A percentile compares a stretch with the other conserved stretches of the same genome.
Evolutionary conservation across 2,113 vertebrate genomes (phyloP).

Genomic region (Illadopsis cleaveri): DNA sequence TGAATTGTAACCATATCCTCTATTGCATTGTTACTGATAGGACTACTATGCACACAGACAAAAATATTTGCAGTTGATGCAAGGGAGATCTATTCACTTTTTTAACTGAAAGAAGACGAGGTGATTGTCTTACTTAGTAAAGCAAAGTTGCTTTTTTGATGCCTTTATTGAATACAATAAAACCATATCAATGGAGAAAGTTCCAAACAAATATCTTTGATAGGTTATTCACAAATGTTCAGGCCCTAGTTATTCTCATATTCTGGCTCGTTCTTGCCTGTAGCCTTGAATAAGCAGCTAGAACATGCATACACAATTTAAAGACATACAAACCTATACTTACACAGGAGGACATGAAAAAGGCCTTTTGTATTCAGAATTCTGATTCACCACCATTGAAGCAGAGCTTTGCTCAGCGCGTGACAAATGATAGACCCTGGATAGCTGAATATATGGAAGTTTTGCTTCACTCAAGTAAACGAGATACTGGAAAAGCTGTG

Average conservation of each 20-base stretch:
- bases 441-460: constrained; percentile 2
- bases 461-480: background rate
- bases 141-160: background rate
- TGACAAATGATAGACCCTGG: background rate
- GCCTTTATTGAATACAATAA: background rate
- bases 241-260: background rate
- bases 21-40: background rate
- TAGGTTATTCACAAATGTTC: background rate
- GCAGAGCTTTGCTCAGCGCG: background rate
- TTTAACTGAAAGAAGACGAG: background rate
- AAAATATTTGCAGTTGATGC: background rate
- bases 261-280: background rate
- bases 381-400: background rate
- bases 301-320: constrained; percentile 2
- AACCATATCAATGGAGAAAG: background rate
- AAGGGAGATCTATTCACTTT: background rate
- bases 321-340: background rate
- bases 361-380: background rate
- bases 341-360: background rate
- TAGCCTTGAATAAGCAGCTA: background rate
- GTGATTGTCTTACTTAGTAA: background rate
- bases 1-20: background rate
- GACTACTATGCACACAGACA: background rate
- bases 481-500: background rate
- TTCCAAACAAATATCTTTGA: constrained; percentile 16